Evolutionary conservation across 2,888 invertebrate species (phyloP).

Genomic region (Furcula furcula): DNA sequence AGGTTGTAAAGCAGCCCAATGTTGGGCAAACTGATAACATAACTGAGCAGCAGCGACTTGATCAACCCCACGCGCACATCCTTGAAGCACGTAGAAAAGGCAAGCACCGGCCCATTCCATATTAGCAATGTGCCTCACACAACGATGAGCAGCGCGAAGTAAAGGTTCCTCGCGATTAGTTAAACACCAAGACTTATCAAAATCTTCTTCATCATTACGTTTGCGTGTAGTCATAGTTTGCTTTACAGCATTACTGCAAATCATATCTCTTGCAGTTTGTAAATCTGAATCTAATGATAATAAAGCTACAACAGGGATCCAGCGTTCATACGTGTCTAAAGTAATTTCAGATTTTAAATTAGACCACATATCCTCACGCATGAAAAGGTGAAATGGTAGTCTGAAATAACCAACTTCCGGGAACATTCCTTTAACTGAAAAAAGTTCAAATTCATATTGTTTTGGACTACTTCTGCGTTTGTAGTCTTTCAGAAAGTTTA

Average conservation of each 20-base stretch:
- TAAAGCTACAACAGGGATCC: constrained; percentile 67
- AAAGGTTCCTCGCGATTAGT: constrained; percentile 67
- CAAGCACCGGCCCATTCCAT: constrained; percentile 81
- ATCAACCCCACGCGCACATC: constrained; percentile 75
- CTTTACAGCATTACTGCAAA: constrained; percentile 77
- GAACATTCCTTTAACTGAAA: constrained; percentile 74
- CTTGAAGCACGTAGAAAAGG: constrained; percentile 74
- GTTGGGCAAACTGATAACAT: constrained; percentile 76
- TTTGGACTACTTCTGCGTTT: constrained; percentile 65
- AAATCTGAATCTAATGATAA: constrained; percentile 64
- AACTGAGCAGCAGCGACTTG: constrained; percentile 77
- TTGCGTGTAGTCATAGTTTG: constrained; percentile 77
- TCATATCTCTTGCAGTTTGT: constrained; percentile 76
- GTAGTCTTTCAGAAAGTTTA: constrained; percentile 71
- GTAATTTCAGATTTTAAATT: constrained; percentile 78
- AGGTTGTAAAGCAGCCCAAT: constrained; percentile 73
- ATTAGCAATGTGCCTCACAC: constrained; percentile 73
- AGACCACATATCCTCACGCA: constrained; percentile 75
- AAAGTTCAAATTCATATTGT: constrained; percentile 74
- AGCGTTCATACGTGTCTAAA: constrained; percentile 71
- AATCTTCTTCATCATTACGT: constrained; percentile 43
- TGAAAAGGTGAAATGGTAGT: constrained; percentile 73
- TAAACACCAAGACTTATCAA: constrained; percentile 60
- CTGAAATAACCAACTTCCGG: constrained; percentile 75
- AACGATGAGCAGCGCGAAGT: constrained; percentile 70